Evolutionary conservation across 2,797 vertebrate species (phyloP), one percentile per base, ranked within the genome.

Genomic region (Oreochromis mossambicus): DNA sequence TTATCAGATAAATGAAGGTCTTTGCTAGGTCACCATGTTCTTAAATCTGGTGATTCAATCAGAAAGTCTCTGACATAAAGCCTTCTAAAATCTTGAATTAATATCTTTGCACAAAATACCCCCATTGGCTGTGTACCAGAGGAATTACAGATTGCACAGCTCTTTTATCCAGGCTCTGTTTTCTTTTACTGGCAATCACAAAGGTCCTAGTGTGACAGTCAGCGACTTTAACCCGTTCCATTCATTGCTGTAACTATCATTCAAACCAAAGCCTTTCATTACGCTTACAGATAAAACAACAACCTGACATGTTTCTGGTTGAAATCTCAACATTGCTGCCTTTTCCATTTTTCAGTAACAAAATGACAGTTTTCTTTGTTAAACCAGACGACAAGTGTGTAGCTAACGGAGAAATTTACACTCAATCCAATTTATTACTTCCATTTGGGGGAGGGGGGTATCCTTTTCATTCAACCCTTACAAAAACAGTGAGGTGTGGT

Each of bases 401-500:
- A 78, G 21, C 61, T 76, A 26, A 80, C 3, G 7, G 55, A 80
- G 73, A 34, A 63, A 83, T 92, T 86, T 83, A 90, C 79, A 81
- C 58, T 55, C 19, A 19, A 79, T 84, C 86, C 24, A 76, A 84
- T 78, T 81, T 56, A 89, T 90, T 66, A 77, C 68, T 83, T 86
- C 50, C 24, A 41, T 85, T 48, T 70, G 14, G 0, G 41, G 21
- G 41, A 41, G 80, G 13, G 41, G 4, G 9, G 15, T 5, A 43
- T 36, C 79, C 46, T 77, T 84, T 89, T 56, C 82, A 87, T 90
- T 92, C 68, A 92, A 79, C 46, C 43, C 78, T 85, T 75, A 80
- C 56, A 91, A 85, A 89, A 85, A 87, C 78, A 87, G n/a, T 0
- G 63, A 86, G 86, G 89, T 78, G 92, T 86, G 93, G 90, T 88